A percentile compares a stretch with the other conserved stretches of the same genome.
Conservation (phyloP, 1,140 invertebrate genomes). For the Condylostylus longicornis region DNA sequence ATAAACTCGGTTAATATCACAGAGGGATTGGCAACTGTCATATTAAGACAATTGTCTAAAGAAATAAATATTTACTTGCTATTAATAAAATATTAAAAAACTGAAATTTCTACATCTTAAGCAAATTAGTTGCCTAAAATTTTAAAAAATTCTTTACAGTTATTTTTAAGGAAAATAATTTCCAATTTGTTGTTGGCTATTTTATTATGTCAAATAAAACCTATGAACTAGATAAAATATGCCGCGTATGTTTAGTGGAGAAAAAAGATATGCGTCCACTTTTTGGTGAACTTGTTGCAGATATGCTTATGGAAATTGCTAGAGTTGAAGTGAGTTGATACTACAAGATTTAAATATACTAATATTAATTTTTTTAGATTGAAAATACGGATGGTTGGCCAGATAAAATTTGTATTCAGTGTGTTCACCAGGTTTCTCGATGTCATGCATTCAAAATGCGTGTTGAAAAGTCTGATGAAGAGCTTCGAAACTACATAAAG, state of each 20-base stretch:
- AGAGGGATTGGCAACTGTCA: too few species aligned
- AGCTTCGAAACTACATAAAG: constrained; percentile 32
- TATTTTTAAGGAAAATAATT: too few species aligned
- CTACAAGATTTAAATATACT: neutral
- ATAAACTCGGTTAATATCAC: too few species aligned
- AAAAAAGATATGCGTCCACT: constrained; percentile 45
- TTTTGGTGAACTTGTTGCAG: constrained; percentile 42
- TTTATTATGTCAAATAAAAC: too few species aligned
- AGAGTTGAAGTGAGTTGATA: constrained; percentile 34
- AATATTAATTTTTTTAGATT: constrained; percentile 22
- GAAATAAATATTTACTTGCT: too few species aligned
- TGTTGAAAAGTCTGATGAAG: constrained; percentile 39
- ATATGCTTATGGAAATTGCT: constrained; percentile 44
- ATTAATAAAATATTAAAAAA: too few species aligned
- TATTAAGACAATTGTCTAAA: too few species aligned
- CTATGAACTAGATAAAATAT: constrained; percentile 41
- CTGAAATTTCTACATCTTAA: too few species aligned
- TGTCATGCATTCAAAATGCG: constrained; percentile 41
- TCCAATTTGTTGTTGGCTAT: too few species aligned
- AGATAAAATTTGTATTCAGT: constrained; percentile 40
- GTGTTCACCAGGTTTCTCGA: constrained; percentile 41
- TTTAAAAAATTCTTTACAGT: too few species aligned
- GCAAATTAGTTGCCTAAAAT: too few species aligned
- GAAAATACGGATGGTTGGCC: constrained; percentile 39
- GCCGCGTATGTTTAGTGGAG: constrained; percentile 41